phyloP scores from a whole-genome alignment of 1,140 invertebrate species.

The Drosophila littoralis region DNA sequence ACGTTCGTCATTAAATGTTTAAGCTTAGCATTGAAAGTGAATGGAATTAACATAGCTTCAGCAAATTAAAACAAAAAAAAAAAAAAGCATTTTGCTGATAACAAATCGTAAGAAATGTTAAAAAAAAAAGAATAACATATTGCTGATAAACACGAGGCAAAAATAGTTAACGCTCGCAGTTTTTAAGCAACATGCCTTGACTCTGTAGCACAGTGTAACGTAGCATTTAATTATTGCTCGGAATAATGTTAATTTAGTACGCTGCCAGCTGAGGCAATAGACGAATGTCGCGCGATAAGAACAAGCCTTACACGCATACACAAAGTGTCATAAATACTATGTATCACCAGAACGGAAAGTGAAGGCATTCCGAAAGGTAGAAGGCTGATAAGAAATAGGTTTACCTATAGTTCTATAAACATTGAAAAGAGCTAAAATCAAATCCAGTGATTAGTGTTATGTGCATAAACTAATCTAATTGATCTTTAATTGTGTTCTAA shows the following conservation, averaged over 20 bases:
- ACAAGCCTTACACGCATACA: not conserved
- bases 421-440: slow-evolving; percentile 4
- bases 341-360: slow-evolving; percentile 34
- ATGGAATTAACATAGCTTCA: slow-evolving; percentile 26
- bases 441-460: not conserved
- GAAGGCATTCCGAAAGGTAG: slow-evolving; percentile 30
- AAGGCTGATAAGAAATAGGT: slow-evolving; percentile 1
- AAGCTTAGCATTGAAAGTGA: slow-evolving; percentile 49
- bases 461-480: slow-evolving; percentile 9
- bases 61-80: slow-evolving; percentile 5
- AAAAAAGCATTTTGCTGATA: slow-evolving; percentile 5
- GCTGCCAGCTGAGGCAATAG: slow-evolving; percentile 25
- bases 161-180: slow-evolving; percentile 19
- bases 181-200: slow-evolving; percentile 2
- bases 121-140: slow-evolving; percentile 11
- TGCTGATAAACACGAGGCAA: slow-evolving; percentile 34
- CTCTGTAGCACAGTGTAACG: slow-evolving; percentile 41
- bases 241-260: slow-evolving; percentile 39
- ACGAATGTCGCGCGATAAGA: slow-evolving; percentile 48
- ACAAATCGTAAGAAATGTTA: too few relatives aligned
- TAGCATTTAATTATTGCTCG: slow-evolving; percentile 39
- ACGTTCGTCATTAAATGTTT: slow-evolving; percentile 9
- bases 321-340: slow-evolving; percentile 17
- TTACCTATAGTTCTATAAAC: not conserved
- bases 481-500: slow-evolving; percentile 9